Percentiles rank a stretch among this genome's conserved stretches.
These are phyloP conservation scores for Galerucella nymphaeae DNA, from an alignment of 2,888 invertebrate species.

Conservation along the genomic window DNA sequence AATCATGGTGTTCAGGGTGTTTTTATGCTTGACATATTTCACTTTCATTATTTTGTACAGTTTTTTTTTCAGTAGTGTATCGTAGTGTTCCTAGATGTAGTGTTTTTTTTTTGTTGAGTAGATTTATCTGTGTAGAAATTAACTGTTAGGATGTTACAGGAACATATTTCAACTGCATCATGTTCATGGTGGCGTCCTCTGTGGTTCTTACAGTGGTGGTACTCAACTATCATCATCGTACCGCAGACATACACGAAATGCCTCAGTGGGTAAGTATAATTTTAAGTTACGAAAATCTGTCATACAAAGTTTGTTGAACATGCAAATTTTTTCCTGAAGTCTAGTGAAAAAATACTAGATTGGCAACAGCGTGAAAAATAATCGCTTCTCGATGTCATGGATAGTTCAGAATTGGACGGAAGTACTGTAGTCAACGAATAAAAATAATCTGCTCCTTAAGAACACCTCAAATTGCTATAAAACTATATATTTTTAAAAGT, in stretches of 20 bases:
- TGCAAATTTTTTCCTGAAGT: too few species aligned
- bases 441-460: too few species aligned
- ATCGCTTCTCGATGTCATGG: too few species aligned
- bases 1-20: constrained; percentile 57
- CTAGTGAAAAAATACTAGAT: too few species aligned
- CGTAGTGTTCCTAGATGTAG: constrained; percentile 38
- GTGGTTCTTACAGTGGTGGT: constrained; percentile 97
- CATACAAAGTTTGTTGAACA: too few species aligned
- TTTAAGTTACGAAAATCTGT: too few species aligned
- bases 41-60: constrained; percentile 50
- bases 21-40: constrained; percentile 60
- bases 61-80: constrained; percentile 46
- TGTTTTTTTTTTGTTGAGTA: constrained; percentile 33
- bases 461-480: too few species aligned
- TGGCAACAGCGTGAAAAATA: too few species aligned
- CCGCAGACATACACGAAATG: constrained; percentile 97
- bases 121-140: constrained; percentile 34
- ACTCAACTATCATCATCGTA: constrained; percentile 96
- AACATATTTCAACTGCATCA: constrained; percentile 99
- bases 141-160: constrained; percentile 67
- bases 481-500: too few species aligned
- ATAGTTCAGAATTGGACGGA: too few species aligned
- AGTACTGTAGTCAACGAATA: too few species aligned
- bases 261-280: constrained; percentile 87
- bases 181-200: constrained; percentile 99